These are phyloP conservation scores for Oreochromis niloticus DNA, from an alignment of 2,113 vertebrate genomes.

Conservation along the genomic window DNA sequence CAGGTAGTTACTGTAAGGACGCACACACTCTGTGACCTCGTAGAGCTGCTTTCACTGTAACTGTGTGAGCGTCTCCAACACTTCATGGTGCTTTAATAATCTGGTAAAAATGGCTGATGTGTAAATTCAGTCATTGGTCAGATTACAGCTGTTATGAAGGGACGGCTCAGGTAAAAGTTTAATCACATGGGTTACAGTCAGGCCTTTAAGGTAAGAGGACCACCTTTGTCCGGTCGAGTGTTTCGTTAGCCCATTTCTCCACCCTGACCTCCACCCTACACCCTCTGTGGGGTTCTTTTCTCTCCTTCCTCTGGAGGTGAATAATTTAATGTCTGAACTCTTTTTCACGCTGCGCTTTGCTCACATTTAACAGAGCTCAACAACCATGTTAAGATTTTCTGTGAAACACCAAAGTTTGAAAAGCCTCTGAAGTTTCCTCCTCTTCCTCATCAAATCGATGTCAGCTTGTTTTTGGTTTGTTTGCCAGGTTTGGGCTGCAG, in stretches of 20 bases:
- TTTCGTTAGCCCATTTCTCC: background rate
- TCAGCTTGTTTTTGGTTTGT: no score
- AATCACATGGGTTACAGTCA: background rate
- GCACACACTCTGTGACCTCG: background rate
- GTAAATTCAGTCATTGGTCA: background rate
- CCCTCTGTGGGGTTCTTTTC: background rate
- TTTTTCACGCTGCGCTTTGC: no score
- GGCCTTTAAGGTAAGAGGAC: background rate
- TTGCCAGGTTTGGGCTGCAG: no score
- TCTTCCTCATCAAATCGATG: no score
- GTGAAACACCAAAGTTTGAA: no score
- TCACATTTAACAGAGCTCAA: no score
- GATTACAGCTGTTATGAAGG: background rate
- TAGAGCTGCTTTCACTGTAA: background rate
- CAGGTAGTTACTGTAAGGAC: background rate
- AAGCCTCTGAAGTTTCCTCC: no score
- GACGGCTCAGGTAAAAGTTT: background rate
- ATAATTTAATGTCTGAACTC: no score
- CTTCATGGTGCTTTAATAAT: no score
- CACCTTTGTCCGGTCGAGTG: background rate
- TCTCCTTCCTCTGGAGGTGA: background rate
- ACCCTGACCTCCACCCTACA: background rate
- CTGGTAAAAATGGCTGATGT: background rate
- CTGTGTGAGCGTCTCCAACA: no score
- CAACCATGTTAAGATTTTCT: no score